Conservation (phyloP, 2,797 vertebrate genomes). For the Vespertilio murinus region DNA sequence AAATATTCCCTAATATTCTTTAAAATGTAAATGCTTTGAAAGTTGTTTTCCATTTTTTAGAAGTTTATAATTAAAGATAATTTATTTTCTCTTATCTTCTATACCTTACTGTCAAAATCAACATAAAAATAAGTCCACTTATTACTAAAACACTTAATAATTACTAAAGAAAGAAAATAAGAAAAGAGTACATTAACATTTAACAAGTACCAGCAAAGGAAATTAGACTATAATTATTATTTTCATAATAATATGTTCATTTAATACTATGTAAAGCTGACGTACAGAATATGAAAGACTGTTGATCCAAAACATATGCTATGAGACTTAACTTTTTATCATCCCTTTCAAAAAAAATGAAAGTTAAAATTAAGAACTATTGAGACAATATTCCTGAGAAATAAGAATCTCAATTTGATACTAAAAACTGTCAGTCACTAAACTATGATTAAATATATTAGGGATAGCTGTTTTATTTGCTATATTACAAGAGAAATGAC, state of each 20-base stretch:
- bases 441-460: conserved; percentile 69
- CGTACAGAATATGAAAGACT: neutral
- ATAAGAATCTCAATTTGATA: conserved; percentile 51
- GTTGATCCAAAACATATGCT: neutral
- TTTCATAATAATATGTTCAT: neutral
- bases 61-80: neutral
- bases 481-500: conserved; percentile 63
- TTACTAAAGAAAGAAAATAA: neutral
- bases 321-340: neutral
- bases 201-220: neutral
- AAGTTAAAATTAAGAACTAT: conserved; percentile 47
- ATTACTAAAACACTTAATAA: neutral
- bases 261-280: conserved; percentile 7
- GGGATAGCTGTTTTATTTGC: conserved; percentile 69
- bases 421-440: conserved; percentile 49
- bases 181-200: neutral
- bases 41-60: neutral
- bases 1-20: neutral
- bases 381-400: conserved; percentile 25
- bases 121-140: neutral
- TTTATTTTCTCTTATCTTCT: neutral
- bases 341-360: neutral
- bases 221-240: neutral
- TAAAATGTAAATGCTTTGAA: neutral
- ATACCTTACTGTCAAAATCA: neutral